phyloP scores from a whole-genome alignment of 2,113 vertebrate species.

The Danionella cerebrum region DNA sequence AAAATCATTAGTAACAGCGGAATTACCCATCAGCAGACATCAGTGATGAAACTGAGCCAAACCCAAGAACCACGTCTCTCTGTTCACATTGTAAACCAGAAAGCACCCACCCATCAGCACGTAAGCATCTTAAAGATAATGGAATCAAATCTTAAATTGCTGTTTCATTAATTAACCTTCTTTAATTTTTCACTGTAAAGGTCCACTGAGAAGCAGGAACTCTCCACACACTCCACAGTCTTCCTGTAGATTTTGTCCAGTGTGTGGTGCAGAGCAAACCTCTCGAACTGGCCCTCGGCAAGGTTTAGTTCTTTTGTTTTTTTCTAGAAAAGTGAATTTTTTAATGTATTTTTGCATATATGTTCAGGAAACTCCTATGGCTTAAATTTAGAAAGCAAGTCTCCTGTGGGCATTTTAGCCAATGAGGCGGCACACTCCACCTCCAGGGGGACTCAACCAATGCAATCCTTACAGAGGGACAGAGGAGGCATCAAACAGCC shows the following conservation, averaged over 20 bases:
- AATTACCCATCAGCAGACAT: background rate
- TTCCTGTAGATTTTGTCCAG: constrained; percentile 36
- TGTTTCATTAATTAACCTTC: background rate
- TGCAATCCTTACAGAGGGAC: background rate
- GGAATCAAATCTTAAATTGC: background rate
- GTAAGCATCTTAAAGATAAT: constrained; percentile 32
- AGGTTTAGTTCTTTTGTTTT: constrained; percentile 51
- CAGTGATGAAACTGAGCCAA: constrained; percentile 30
- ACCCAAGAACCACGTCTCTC: background rate
- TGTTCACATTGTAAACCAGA: constrained; percentile 39
- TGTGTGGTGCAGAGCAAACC: constrained; percentile 38
- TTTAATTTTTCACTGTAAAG: background rate
- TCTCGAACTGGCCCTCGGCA: background rate
- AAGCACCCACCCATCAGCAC: background rate
- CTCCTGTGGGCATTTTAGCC: constrained; percentile 4
- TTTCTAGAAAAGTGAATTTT: background rate
- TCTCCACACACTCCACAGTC: background rate
- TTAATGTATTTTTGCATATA: too few relatives aligned
- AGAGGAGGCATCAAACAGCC: constrained; percentile 45
- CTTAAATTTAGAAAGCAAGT: background rate
- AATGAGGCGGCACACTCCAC: background rate
- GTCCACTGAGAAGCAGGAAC: constrained; percentile 18
- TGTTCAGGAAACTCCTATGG: too few relatives aligned
- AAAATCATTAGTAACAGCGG: background rate
- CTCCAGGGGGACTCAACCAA: constrained; percentile 18